Evolutionary conservation across 64 coral and sea anemone species (phyloP), one percentile per base, ranked within the genome.

Genomic region (Catalaphyllia jardinei): DNA sequence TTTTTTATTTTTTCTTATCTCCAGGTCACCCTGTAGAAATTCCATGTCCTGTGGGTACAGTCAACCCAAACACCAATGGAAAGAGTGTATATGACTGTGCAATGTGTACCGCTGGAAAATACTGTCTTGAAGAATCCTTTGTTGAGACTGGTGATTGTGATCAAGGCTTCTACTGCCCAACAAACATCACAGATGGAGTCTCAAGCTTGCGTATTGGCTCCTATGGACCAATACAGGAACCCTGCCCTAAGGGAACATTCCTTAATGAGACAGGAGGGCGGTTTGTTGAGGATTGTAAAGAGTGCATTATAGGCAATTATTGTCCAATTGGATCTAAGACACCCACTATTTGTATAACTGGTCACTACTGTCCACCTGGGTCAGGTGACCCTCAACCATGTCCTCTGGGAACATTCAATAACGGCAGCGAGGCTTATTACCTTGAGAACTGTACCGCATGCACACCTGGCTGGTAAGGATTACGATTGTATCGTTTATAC

Each of bases 121-220:
- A 99, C 62, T 99, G 97, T 71, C 86, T 63, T 51, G 94, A 99
- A 28, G 51, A 94, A 46, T 95, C 97, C 49, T 33, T 52, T 24
- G 16, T 2, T 24, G 91, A 92, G 29, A 99, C 81, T 14, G 97
- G 88, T 46, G 72, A 81, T 29, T 99, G 97, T 63, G 67, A 72
- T 39, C 75, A 60, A 52, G 97, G 97, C 39, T 95, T 88, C 73
- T 99, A 99, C 75, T 99, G 97, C 51, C 97, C 97, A 55, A 99
- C 94, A 63, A 95, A 99, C 73, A 99, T 99, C 60, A 99, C 97
- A 39, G 90, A 99, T 89, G 97, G 95, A 50, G 92, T 98, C 29
- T 94, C 92, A 9, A 87, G 81, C 31, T 67, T 93, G 1, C 85
- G 94, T 33, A 95, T 99, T 77, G 97, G 97, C 10, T 99, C 97